Evolutionary conservation across 2,113 vertebrate species (phyloP).

Genomic region (Climacteris rufus): DNA sequence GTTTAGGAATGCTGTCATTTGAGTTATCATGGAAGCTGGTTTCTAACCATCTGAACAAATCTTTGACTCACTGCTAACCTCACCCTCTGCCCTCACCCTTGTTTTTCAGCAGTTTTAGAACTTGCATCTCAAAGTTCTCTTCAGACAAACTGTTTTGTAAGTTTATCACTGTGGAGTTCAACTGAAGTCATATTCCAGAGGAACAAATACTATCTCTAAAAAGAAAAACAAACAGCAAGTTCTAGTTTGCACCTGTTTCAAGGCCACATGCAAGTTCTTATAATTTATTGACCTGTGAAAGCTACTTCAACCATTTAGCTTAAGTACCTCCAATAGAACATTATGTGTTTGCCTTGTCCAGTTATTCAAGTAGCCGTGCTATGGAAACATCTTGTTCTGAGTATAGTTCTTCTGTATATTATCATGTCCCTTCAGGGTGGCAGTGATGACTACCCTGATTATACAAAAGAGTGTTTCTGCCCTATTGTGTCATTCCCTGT

Average conservation of each 20-base stretch:
- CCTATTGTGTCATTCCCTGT: background rate
- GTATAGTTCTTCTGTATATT: background rate
- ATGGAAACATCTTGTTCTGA: background rate
- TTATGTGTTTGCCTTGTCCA: background rate
- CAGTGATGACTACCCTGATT: background rate
- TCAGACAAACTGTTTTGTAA: background rate
- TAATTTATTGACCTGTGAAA: background rate
- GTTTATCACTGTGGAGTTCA: background rate
- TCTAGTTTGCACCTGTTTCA: background rate
- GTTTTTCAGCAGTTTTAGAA: background rate
- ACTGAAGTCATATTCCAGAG: background rate
- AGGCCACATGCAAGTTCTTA: background rate
- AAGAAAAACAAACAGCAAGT: background rate
- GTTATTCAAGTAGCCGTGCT: background rate
- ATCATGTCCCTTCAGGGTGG: background rate
- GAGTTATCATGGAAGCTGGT: background rate
- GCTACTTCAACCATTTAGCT: background rate
- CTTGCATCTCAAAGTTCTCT: background rate
- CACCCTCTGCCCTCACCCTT: background rate
- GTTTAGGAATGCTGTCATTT: background rate
- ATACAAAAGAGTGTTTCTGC: background rate
- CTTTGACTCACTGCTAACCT: background rate
- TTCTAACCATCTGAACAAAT: background rate
- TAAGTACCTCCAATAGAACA: background rate
- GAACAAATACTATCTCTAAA: background rate